phyloP scores from a whole-genome alignment of 2,797 vertebrate genomes.

The Hybognathus amarus region DNA sequence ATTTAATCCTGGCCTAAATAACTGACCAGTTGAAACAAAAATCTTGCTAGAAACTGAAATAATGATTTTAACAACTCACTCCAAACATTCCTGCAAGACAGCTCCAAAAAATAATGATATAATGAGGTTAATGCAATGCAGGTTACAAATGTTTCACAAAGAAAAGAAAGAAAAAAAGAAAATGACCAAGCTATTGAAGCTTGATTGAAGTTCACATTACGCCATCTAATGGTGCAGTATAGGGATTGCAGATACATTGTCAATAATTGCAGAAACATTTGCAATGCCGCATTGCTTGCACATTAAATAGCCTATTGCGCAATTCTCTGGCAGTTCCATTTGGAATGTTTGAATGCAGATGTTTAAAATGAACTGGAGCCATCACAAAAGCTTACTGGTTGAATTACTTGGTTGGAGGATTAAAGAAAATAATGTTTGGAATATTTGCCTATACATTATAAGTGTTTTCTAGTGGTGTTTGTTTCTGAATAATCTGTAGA shows the following conservation, averaged over 20 bases:
- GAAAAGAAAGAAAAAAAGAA: background rate
- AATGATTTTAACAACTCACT: background rate
- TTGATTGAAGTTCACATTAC: conserved; percentile 27
- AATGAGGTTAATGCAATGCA: background rate
- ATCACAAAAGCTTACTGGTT: background rate
- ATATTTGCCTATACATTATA: background rate
- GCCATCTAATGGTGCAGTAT: conserved; percentile 50
- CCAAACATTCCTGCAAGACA: background rate
- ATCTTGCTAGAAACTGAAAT: background rate
- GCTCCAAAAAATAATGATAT: background rate
- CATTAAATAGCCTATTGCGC: background rate
- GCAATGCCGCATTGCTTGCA: background rate
- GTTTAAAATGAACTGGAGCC: background rate
- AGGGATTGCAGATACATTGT: conserved; percentile 27
- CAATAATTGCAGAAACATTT: conserved; percentile 1
- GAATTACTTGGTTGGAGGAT: background rate
- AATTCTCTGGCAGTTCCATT: background rate
- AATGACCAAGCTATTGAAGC: background rate
- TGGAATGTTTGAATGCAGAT: background rate
- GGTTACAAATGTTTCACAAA: background rate
- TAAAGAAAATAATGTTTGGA: background rate
- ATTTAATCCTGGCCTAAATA: conserved; percentile 60
- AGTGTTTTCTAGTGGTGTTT: background rate
- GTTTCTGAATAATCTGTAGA: background rate
- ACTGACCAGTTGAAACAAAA: background rate